Conservation (phyloP, 37 sponge, comb jelly and placozoan genomes). For the Axinella damicornis region DNA sequence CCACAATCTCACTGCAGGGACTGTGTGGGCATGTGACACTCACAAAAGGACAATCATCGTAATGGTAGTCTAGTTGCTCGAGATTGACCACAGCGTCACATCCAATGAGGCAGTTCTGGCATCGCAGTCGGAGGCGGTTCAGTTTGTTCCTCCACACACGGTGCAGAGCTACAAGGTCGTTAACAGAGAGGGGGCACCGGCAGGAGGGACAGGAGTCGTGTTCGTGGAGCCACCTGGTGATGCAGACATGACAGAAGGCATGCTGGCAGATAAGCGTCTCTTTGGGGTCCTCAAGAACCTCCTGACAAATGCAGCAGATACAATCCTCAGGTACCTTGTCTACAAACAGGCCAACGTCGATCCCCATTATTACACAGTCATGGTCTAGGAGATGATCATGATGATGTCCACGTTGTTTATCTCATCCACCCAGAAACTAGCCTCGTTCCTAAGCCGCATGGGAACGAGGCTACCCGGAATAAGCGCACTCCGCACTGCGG, state of each 20-base stretch:
- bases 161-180: conserved; percentile 37
- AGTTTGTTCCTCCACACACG: conserved; percentile 57
- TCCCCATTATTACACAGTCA: conserved; percentile 53
- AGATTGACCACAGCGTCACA: conserved; percentile 46
- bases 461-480: too few species aligned
- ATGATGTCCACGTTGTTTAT: too few species aligned
- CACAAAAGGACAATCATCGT: conserved; percentile 18
- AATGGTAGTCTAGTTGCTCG: conserved; percentile 26
- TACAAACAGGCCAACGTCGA: conserved; percentile 46
- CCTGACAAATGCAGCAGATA: conserved; percentile 52
- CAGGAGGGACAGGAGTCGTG: conserved; percentile 61
- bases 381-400: too few species aligned
- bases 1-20: conserved; percentile 28
- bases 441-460: too few species aligned
- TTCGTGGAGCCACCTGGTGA: conserved; percentile 42
- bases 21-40: conserved; percentile 53
- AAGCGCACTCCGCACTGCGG: too few species aligned
- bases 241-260: conserved; percentile 60
- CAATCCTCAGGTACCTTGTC: conserved; percentile 47
- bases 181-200: conserved; percentile 17
- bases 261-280: conserved; percentile 67
- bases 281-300: conserved; percentile 60
- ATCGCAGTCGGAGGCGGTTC: conserved; percentile 22
- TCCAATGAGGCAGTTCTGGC: conserved; percentile 37
- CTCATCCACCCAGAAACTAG: too few species aligned